Percentiles rank a stretch among this genome's conserved stretches.
Evolutionary conservation across 2,888 invertebrate species (phyloP).

Genomic region (Taenaris catops): DNA sequence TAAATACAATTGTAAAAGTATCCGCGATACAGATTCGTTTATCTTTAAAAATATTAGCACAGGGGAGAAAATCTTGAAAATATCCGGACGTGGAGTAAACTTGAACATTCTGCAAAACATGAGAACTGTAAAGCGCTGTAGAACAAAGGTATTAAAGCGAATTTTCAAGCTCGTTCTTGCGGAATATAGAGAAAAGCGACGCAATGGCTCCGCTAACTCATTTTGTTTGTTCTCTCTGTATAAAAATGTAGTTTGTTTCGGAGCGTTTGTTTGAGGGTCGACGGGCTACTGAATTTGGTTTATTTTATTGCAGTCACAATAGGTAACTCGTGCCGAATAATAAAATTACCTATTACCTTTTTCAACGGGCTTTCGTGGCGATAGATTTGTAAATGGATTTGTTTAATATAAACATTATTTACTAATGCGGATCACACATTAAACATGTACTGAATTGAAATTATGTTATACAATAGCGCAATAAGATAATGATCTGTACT

Average conservation of each 20-base stretch:
- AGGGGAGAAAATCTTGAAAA: conserved; percentile 37
- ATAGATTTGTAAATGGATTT: no score
- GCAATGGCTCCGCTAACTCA: conserved; percentile 65
- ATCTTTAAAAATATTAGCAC: conserved; percentile 32
- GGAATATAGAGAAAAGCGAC: conserved; percentile 59
- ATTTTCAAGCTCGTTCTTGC: conserved; percentile 64
- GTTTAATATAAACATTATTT: no score
- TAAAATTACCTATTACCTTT: conserved; percentile 8
- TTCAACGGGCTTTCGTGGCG: no score
- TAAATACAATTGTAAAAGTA: conserved; percentile 7
- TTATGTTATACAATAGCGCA: no score
- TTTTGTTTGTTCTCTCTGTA: conserved; percentile 64
- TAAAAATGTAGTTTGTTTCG: conserved; percentile 71
- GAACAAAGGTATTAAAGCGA: conserved; percentile 76
- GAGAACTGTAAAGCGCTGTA: conserved; percentile 67
- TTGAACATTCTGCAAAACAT: conserved; percentile 54
- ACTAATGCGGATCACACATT: no score
- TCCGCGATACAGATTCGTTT: conserved; percentile 17
- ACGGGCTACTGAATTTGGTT: conserved; percentile 11
- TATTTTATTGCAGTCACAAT: conserved; percentile 13
- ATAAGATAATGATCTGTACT: no score
- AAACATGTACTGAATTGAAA: no score
- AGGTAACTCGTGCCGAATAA: conserved; percentile 9
- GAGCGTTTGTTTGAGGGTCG: conserved; percentile 48
- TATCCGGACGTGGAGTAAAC: conserved; percentile 53